Evolutionary conservation across 2,888 invertebrate genomes (phyloP).

Genomic region (Drosophila ezoana): DNA sequence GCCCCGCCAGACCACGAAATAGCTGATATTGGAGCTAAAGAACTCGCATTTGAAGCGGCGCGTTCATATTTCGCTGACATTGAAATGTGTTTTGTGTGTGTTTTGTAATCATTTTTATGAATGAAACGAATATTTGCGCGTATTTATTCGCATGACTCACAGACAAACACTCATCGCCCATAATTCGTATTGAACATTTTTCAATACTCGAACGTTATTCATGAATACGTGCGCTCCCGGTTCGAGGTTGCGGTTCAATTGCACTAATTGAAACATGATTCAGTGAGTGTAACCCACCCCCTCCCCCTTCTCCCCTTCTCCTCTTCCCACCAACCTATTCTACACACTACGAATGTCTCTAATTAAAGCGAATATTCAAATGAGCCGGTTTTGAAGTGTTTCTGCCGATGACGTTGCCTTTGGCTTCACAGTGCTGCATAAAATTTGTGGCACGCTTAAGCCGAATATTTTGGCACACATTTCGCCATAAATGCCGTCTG

Average conservation of each 20-base stretch:
- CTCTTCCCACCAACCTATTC: no score
- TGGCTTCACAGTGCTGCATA: slow-evolving; percentile 32
- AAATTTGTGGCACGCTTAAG: slow-evolving; percentile 56
- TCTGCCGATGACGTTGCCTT: slow-evolving; percentile 28
- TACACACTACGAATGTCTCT: slow-evolving; percentile 41
- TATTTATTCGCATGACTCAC: slow-evolving; percentile 26
- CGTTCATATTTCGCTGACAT: slow-evolving; percentile 29
- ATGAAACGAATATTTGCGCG: slow-evolving; percentile 25
- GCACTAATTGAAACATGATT: slow-evolving; percentile 77
- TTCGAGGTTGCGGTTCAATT: slow-evolving; percentile 46
- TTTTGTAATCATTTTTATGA: slow-evolving; percentile 22
- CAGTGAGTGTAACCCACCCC: slow-evolving; percentile 29
- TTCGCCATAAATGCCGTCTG: slow-evolving; percentile 37
- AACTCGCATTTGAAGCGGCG: slow-evolving; percentile 3
- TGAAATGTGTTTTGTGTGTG: slow-evolving; percentile 22
- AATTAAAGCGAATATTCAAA: slow-evolving; percentile 71
- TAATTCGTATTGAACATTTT: slow-evolving; percentile 15
- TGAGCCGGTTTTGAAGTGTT: slow-evolving; percentile 41
- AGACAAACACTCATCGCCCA: slow-evolving; percentile 24
- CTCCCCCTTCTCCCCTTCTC: not conserved
- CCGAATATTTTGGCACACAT: slow-evolving; percentile 50
- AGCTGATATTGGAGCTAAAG: slow-evolving; percentile 9
- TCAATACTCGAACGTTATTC: slow-evolving; percentile 5
- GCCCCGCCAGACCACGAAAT: not conserved
- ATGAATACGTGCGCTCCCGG: slow-evolving; percentile 29